Conservation (phyloP, 2,797 vertebrate genomes). For the Nannoperca australis region DNA sequence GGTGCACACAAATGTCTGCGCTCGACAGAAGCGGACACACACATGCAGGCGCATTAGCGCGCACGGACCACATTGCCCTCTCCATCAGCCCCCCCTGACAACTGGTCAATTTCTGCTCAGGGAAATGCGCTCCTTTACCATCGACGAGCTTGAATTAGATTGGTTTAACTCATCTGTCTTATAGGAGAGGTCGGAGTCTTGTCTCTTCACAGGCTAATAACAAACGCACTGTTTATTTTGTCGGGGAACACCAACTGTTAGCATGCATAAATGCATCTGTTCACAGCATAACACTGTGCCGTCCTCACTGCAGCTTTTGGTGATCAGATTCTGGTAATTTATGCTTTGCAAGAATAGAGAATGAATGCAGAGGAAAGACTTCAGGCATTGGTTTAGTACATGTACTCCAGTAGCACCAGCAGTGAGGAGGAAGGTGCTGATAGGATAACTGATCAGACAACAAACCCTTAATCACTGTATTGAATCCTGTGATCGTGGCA, state of each 20-base stretch:
- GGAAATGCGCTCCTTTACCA: constrained; percentile 66
- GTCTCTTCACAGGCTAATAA: constrained; percentile 30
- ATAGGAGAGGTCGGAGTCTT: constrained; percentile 52
- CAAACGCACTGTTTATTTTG: constrained; percentile 32
- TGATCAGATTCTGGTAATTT: background rate
- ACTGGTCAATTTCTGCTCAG: constrained; percentile 72
- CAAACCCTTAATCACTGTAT: background rate
- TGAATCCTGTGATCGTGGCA: background rate
- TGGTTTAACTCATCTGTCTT: constrained; percentile 73
- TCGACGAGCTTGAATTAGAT: constrained; percentile 76
- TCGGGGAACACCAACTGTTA: constrained; percentile 27
- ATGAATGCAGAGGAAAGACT: background rate
- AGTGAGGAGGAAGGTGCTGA: background rate
- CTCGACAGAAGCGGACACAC: constrained; percentile 15
- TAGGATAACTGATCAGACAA: constrained; percentile 2
- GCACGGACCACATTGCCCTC: constrained; percentile 32
- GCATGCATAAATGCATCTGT: constrained; percentile 11
- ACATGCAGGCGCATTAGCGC: constrained; percentile 23
- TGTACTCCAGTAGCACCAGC: background rate
- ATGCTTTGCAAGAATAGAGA: background rate
- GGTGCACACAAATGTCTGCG: constrained; percentile 22
- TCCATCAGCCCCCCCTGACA: constrained; percentile 71
- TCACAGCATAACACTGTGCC: background rate
- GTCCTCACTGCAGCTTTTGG: constrained; percentile 4
- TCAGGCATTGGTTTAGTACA: background rate